These are phyloP conservation scores for Bolinopsis microptera DNA, from an alignment of 37 sponge, comb jelly and placozoan species.

Conservation along the genomic window DNA sequence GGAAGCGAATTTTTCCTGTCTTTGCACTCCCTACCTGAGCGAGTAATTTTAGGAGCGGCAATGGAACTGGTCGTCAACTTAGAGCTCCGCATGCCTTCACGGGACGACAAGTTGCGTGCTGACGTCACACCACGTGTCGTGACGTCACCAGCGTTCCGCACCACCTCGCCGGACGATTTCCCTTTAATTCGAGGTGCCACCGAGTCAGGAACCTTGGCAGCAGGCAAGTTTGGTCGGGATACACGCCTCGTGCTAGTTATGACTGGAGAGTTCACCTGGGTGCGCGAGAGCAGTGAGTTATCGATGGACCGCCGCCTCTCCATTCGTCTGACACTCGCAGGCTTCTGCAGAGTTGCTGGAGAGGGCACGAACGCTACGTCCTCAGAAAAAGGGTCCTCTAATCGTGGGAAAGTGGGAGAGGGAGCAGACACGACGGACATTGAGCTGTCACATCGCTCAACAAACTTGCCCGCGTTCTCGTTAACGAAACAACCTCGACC, in stretches of 20 bases:
- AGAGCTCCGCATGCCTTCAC: neutral
- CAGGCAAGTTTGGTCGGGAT: constrained; percentile 23
- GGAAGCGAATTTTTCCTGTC: constrained; percentile 28
- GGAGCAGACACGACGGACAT: constrained; percentile 60
- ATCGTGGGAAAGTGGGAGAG: constrained; percentile 47
- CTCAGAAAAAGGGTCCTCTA: neutral
- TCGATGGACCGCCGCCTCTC: constrained; percentile 60
- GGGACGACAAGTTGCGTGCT: neutral
- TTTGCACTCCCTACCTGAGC: constrained; percentile 25
- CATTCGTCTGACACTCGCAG: neutral
- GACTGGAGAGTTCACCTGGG: neutral
- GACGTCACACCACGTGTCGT: neutral
- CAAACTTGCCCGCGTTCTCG: constrained; percentile 22
- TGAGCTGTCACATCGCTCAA: constrained; percentile 22
- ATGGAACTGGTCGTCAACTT: neutral
- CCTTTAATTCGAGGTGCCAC: neutral
- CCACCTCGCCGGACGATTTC: neutral
- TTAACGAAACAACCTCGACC: neutral
- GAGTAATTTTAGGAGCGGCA: neutral
- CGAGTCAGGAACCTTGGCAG: neutral
- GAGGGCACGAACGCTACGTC: neutral
- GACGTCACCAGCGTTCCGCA: neutral
- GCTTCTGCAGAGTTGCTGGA: neutral
- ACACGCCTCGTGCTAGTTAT: neutral
- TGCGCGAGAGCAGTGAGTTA: constrained; percentile 42